Evolutionary conservation across 2,888 invertebrate genomes (phyloP).

Genomic region (Tenthredo scrophulariae): DNA sequence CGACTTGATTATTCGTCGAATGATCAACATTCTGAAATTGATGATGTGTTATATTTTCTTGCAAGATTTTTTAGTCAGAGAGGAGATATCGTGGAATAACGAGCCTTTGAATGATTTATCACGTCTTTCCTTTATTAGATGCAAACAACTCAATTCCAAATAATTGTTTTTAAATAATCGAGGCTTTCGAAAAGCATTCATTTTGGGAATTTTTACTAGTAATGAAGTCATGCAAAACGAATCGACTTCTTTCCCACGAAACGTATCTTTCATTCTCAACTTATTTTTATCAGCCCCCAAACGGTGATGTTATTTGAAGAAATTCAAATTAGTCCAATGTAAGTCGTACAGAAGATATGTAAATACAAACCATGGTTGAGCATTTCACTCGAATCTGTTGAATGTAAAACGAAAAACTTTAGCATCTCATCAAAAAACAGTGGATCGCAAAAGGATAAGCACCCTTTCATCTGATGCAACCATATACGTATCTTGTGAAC

Average conservation of each 20-base stretch:
- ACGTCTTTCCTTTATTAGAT: not conserved
- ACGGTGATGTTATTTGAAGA: not conserved
- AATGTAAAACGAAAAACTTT: not conserved
- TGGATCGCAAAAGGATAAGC: not conserved
- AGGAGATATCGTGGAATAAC: not conserved
- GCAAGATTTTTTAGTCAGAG: not conserved
- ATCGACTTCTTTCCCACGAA: not conserved
- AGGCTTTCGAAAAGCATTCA: not conserved
- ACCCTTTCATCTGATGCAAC: not conserved
- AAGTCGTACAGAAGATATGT: not conserved
- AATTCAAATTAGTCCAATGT: not conserved
- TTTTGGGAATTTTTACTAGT: not conserved
- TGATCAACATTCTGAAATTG: not conserved
- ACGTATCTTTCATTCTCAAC: not conserved
- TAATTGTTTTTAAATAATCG: not conserved
- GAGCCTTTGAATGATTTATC: not conserved
- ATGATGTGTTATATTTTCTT: not conserved
- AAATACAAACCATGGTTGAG: not conserved
- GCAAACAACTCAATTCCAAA: not conserved
- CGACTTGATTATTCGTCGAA: not conserved
- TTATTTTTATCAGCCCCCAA: not conserved
- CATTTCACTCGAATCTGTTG: not conserved
- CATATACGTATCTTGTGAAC: not conserved
- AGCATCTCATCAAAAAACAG: not conserved
- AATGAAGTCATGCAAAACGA: not conserved